phyloP scores from a whole-genome alignment of 2,113 vertebrate genomes.

The Pangasianodon gigas region DNA sequence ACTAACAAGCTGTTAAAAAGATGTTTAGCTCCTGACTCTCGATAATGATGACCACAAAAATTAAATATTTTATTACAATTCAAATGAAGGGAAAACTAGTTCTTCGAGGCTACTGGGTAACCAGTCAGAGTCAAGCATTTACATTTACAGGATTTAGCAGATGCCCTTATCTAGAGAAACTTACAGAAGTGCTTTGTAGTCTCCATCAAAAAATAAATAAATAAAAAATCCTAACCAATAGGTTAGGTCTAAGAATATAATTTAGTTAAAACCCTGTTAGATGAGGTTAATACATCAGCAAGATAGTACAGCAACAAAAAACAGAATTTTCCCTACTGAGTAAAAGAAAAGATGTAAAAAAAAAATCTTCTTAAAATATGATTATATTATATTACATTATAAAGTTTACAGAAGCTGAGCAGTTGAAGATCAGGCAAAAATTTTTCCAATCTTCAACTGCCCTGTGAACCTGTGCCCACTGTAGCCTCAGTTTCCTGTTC shows the following conservation, averaged over 20 bases:
- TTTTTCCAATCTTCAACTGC: background rate
- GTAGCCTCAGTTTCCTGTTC: background rate
- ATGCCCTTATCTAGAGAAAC: background rate
- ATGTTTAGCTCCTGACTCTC: background rate
- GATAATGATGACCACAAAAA: background rate
- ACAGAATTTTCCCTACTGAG: background rate
- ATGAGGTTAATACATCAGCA: background rate
- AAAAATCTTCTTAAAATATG: background rate
- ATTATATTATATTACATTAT: background rate
- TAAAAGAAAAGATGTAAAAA: background rate
- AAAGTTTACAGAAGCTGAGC: background rate
- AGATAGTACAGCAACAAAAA: background rate
- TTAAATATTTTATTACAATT: background rate
- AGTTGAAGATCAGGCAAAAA: background rate
- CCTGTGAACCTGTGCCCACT: background rate
- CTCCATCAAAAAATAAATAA: background rate
- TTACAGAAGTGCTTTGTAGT: background rate
- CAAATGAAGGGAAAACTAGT: background rate
- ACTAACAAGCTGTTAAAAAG: background rate
- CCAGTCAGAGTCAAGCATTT: background rate
- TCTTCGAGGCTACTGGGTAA: background rate
- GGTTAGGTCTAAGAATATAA: background rate
- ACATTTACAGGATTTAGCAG: background rate
- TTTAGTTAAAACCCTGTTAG: background rate
- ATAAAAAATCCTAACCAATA: background rate